A percentile compares a stretch with the other conserved stretches of the same genome.
These are phyloP conservation scores for Aphodius sticticus DNA, from an alignment of 2,888 invertebrate genomes.

Conservation along the genomic window DNA sequence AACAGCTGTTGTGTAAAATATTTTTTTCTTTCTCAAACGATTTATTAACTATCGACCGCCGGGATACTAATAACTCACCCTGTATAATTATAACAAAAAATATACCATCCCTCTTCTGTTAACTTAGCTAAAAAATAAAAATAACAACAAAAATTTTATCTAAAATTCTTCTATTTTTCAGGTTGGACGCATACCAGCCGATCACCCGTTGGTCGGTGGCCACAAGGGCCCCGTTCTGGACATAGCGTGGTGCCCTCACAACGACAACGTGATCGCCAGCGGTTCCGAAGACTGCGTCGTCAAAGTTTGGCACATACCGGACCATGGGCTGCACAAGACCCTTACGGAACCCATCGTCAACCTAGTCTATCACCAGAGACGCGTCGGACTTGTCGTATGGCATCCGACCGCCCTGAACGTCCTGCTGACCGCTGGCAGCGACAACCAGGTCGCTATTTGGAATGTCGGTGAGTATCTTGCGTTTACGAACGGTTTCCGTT, in stretches of 20 bases:
- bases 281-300: conserved; percentile 97
- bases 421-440: conserved; percentile 91
- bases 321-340: conserved; percentile 86
- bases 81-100: no score
- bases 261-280: conserved; percentile 97
- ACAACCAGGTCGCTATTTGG: conserved; percentile 75
- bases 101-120: no score
- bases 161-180: conserved; percentile 57
- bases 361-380: conserved; percentile 89
- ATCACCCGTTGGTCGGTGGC: conserved; percentile 93
- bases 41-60: no score
- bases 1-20: no score
- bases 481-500: not conserved
- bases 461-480: conserved; percentile 54
- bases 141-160: no score
- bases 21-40: no score
- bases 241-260: conserved; percentile 98
- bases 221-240: conserved; percentile 97
- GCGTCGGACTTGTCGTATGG: conserved; percentile 94
- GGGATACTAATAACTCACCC: no score
- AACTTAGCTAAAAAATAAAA: no score
- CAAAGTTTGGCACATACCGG: conserved; percentile 93
- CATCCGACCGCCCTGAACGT: conserved; percentile 97
- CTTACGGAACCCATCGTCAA: conserved; percentile 94
- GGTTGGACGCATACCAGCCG: conserved; percentile 94